Evolutionary conservation across 2,888 invertebrate genomes (phyloP), one percentile per base, ranked within the genome.

Genomic region (Phymatocera aterrima): DNA sequence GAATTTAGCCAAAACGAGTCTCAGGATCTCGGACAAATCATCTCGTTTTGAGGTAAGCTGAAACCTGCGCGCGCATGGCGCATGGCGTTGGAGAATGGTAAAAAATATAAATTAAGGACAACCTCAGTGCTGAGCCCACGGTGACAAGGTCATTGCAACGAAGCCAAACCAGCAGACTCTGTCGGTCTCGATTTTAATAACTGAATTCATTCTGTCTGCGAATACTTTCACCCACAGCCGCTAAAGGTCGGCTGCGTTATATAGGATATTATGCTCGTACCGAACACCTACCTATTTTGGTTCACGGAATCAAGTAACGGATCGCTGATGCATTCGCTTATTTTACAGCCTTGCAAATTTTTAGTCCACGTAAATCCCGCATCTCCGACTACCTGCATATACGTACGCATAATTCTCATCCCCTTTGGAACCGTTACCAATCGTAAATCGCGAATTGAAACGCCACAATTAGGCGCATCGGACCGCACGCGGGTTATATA

Each of bases 61-160:
- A 40, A 5, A 54, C 18, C 54, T 21, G 64, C 31, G 21, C 43
- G 40, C 43, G 12, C 10, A 40, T 24, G 6, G 24, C 65, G n/a
- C 1, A 60, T 43, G 43, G 68, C 43, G 43, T 43, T 10, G 68
- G 40, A 28, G 24, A 68, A 40, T 46, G 68, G 28, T 21, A 68
- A 43, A 28, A 10, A 68, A 68, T 43, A 68, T 46, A 68, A 68
- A 68, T 68, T 68, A 68, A 68, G 68, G 68, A 68, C 68, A 61
- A 43, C 60, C 8, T 28, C 24, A 28, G 43, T 15, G 15, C n/a
- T 1, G 37, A 40, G 68, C 10, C 28, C 57, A 28, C 28, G 10
- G 43, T 68, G 68, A 68, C 68, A 68, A 68, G 68, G 68, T 68
- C 68, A 68, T 68, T 68, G 43, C 24, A 68, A 68, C 43, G 43